Evolutionary conservation across 37 sponge, comb jelly and placozoan species (phyloP).

Genomic region (Amphimedon queenslandica): DNA sequence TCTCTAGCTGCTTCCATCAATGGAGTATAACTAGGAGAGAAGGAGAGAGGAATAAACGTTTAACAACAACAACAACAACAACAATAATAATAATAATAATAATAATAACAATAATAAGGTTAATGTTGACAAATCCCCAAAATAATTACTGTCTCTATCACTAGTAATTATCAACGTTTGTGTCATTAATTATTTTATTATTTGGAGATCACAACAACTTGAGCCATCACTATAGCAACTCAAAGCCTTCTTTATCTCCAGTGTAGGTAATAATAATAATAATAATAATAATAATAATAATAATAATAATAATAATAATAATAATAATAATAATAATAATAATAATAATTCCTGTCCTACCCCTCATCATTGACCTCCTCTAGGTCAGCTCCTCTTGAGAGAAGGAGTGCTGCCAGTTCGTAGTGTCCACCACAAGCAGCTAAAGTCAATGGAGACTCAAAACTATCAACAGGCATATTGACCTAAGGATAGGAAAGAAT

Average conservation of each 20-base stretch:
- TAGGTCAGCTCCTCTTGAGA: conserved; percentile 76
- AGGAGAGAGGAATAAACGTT: neutral
- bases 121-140: neutral
- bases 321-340: no score
- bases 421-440: conserved; percentile 83
- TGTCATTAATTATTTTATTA: no score
- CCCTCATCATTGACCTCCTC: conserved; percentile 90
- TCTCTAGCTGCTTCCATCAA: conserved; percentile 89
- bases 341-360: no score
- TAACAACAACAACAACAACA: conserved; percentile 7
- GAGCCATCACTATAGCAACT: no score
- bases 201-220: no score
- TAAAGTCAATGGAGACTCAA: conserved; percentile 83
- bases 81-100: no score
- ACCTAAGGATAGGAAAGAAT: conserved; percentile 29
- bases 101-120: neutral
- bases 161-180: no score
- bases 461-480: conserved; percentile 87
- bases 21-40: conserved; percentile 67
- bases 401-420: conserved; percentile 75
- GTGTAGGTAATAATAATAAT: no score
- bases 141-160: no score
- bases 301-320: no score
- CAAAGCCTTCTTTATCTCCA: no score
- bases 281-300: no score